Evolutionary conservation across 1,140 invertebrate species (phyloP), one percentile per base, ranked within the genome.

Genomic region (Drosophila sp.): DNA sequence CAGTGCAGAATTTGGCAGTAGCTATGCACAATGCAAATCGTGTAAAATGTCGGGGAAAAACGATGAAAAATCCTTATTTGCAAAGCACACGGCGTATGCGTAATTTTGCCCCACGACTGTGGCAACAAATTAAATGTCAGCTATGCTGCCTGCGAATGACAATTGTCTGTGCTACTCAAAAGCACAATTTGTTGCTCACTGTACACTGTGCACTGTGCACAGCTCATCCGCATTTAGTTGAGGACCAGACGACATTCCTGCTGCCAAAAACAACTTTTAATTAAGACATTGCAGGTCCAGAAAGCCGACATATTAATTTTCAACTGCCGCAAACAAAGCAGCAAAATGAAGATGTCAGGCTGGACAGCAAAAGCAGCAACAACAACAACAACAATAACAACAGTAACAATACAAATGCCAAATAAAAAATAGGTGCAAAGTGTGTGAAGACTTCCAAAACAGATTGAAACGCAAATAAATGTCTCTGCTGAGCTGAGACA

Each of bases 241-340:
- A 43, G 21, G 32, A 16, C 9, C n/a, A 34, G 53, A 18, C 34
- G 25, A 29, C 53, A 59, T 67, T 72, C 38, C 36, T 29, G 36
- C 61, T 45, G 62, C 69, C 36, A 53, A 86, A 27, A 75, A 87
- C 72, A 84, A 84, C 74, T 84, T 84, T 84, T 87, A 84, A 87
- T 84, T 84, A 87, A 81, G 81, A 84, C 82, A 87, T 75, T 87
- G 74, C 74, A 75, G 82, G 74, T 67, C 81, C 74, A 72, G 70
- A 81, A 74, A 61, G 53, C 62, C 58, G 74, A 87, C 82, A 84
- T 87, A 87, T 84, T 84, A 87, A 87, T 84, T 84, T 84, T 65
- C 74, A 72, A 71, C 72, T 77, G 73, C 73, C 67, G 78, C 78
- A 76, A 73, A 76, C 77, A 78, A 76, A 79, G 65, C 74, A 34